Conservation (phyloP, 1,140 invertebrate species). For the Zaprionus taronus region DNA sequence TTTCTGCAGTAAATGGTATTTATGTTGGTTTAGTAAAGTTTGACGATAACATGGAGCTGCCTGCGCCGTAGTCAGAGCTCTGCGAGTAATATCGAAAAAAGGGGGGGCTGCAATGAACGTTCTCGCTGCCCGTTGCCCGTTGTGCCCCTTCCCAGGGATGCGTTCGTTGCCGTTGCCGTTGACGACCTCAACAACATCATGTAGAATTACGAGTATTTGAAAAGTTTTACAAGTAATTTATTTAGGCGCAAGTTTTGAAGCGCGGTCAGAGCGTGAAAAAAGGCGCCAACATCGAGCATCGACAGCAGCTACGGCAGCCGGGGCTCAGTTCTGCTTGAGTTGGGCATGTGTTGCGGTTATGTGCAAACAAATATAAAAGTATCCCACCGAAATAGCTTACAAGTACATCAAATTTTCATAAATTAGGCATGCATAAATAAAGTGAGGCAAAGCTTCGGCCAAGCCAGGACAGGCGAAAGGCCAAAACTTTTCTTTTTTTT, state of each 20-base stretch:
- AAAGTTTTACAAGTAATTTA: constrained; percentile 83
- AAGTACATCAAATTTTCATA: constrained; percentile 83
- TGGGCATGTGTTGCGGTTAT: constrained; percentile 76
- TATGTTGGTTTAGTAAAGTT: constrained; percentile 82
- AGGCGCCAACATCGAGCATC: constrained; percentile 22
- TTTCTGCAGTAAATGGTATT: constrained; percentile 82
- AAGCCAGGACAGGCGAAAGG: constrained; percentile 10
- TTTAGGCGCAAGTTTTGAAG: constrained; percentile 81
- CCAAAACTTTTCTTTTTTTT: constrained; percentile 61
- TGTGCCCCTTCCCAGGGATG: neutral
- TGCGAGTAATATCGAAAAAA: constrained; percentile 46
- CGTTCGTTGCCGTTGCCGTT: constrained; percentile 75
- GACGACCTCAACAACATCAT: constrained; percentile 82
- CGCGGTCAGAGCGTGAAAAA: constrained; percentile 59
- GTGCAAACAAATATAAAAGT: constrained; percentile 82
- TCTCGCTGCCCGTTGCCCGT: neutral
- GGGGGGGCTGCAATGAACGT: constrained; percentile 45
- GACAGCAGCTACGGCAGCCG: constrained; percentile 30
- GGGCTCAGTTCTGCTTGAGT: constrained; percentile 1
- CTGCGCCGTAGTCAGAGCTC: constrained; percentile 15
- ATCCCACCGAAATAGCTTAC: constrained; percentile 80
- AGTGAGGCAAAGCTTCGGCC: constrained; percentile 32
- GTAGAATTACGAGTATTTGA: constrained; percentile 82
- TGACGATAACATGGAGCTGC: constrained; percentile 61
- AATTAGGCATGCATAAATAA: constrained; percentile 83